Conservation (phyloP, 2,113 vertebrate species). For the Lampris incognitus region DNA sequence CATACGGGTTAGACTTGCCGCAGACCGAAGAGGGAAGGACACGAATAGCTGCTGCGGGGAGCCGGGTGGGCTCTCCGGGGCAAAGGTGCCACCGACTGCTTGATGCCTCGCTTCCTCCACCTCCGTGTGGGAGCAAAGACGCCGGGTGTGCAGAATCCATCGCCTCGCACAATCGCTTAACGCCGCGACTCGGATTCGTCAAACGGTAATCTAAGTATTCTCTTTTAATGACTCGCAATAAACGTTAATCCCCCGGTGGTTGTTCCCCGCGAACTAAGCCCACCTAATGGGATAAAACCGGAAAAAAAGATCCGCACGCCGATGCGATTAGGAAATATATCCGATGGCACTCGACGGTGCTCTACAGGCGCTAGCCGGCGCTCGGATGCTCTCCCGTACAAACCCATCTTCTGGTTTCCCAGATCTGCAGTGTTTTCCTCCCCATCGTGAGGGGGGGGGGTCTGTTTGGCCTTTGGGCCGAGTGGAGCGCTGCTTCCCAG, state of each 20-base stretch:
- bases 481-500: slow-evolving; percentile 26
- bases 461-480: slow-evolving; percentile 51
- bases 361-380: slow-evolving; percentile 53
- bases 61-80: not conserved
- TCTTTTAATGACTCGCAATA: slow-evolving; percentile 26
- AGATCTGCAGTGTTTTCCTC: too few relatives aligned
- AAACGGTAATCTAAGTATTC: not conserved
- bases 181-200: not conserved
- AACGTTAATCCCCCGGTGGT: slow-evolving; percentile 14
- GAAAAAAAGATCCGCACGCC: slow-evolving; percentile 22
- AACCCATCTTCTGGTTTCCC: not conserved
- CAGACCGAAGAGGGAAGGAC: too few relatives aligned
- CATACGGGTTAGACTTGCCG: too few relatives aligned
- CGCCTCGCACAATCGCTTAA: not conserved
- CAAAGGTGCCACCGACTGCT: not conserved
- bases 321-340: slow-evolving; percentile 17
- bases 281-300: slow-evolving; percentile 16
- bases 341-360: too few relatives aligned
- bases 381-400: slow-evolving; percentile 17
- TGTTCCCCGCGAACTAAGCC: slow-evolving; percentile 22
- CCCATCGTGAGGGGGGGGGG: not conserved
- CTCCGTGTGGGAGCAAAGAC: not conserved
- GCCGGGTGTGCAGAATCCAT: not conserved
- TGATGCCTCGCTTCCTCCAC: not conserved
- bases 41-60: too few relatives aligned